A percentile compares a stretch with the other conserved stretches of the same genome.
Evolutionary conservation across 2,113 vertebrate genomes (phyloP).

Genomic region (Alosa alosa): DNA sequence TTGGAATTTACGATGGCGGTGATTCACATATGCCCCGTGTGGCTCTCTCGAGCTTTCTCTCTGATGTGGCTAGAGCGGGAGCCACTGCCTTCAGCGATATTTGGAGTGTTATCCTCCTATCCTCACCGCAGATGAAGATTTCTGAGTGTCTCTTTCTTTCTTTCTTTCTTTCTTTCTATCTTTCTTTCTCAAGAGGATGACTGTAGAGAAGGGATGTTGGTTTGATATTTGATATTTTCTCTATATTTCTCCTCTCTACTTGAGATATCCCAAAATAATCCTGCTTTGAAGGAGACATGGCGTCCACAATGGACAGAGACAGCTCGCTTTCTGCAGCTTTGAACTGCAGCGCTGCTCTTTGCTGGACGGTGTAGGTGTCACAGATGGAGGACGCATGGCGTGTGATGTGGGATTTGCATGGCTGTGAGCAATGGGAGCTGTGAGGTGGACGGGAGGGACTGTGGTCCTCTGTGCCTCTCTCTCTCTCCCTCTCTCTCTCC

Average conservation of each 20-base stretch:
- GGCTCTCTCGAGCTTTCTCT: not conserved
- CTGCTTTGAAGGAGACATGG: not conserved
- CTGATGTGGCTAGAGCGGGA: not conserved
- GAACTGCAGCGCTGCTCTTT: not conserved
- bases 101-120: not conserved
- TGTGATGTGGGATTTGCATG: constrained; percentile 25
- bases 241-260: not conserved
- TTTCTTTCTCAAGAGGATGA: not conserved
- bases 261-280: not conserved
- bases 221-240: not conserved
- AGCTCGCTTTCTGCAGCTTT: not conserved
- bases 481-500: constrained; percentile 8
- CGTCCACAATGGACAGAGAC: not conserved
- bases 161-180: not conserved
- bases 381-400: not conserved
- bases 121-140: constrained; percentile 16
- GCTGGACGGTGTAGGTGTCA: constrained; percentile 9
- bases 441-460: constrained; percentile 9
- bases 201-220: not conserved
- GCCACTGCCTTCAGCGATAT: not conserved
- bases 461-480: constrained; percentile 3
- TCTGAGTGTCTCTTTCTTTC: not conserved
- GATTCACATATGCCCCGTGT: constrained; percentile 44
- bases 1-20: constrained; percentile 50
- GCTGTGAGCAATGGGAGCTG: not conserved